Percentiles rank a stretch among this genome's conserved stretches.
These are phyloP conservation scores for Pterophyllum scalare DNA, from an alignment of 2,113 vertebrate species.

Conservation along the genomic window DNA sequence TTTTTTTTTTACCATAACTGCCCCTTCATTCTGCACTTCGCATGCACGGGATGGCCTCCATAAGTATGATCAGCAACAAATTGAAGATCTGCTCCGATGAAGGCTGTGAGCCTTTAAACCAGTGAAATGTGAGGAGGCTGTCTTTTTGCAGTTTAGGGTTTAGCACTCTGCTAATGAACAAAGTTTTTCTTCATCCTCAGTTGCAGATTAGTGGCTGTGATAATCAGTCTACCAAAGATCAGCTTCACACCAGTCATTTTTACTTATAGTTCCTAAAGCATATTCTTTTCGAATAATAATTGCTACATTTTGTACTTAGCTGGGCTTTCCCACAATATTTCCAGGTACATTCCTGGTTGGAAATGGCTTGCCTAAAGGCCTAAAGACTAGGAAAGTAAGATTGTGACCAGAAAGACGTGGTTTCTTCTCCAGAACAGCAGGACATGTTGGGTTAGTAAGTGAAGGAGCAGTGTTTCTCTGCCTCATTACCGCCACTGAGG, in stretches of 20 bases:
- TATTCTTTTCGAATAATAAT: background rate
- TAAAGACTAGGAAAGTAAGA: background rate
- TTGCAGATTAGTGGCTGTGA: background rate
- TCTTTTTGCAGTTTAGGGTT: background rate
- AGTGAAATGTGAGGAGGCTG: too few species aligned
- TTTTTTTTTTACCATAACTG: background rate
- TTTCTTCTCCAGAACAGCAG: background rate
- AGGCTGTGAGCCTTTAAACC: too few species aligned
- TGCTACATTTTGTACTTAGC: background rate
- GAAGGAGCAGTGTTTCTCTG: conserved; percentile 7
- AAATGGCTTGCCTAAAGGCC: background rate
- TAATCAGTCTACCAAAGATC: background rate
- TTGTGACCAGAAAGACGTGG: background rate
- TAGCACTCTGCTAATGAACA: background rate
- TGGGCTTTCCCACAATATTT: background rate
- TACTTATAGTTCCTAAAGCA: background rate
- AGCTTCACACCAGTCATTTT: background rate
- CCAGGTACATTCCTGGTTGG: background rate
- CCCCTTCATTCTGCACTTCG: background rate
- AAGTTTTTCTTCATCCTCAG: background rate
- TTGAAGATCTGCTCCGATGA: too few species aligned
- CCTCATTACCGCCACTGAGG: conserved; percentile 21
- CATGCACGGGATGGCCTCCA: background rate
- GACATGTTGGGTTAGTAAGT: background rate
- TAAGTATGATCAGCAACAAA: background rate